Conservation (phyloP, 2,888 invertebrate species). For the Tineola bisselliella region DNA sequence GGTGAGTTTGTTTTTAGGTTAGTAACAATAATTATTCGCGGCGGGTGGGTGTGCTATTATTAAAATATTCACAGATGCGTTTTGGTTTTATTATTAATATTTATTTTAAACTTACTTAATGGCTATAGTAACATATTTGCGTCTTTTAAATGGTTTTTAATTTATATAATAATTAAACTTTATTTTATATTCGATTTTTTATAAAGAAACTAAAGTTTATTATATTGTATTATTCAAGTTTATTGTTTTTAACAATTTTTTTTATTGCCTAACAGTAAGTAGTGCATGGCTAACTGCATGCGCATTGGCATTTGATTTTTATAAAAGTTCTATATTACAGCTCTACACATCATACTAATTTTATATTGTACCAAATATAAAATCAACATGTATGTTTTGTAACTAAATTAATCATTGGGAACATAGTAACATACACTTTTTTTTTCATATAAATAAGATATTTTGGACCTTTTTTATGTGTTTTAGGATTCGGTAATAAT, state of each 20-base stretch:
- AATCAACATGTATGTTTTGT: neutral
- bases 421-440: neutral
- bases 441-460: too few relatives aligned
- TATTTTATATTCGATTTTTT: too few relatives aligned
- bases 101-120: neutral
- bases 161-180: neutral
- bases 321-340: neutral
- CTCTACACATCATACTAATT: neutral
- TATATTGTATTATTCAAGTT: too few relatives aligned
- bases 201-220: too few relatives aligned
- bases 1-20: too few relatives aligned
- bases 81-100: neutral
- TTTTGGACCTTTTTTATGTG: too few relatives aligned
- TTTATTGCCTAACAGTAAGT: neutral
- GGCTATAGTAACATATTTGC: neutral
- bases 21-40: too few relatives aligned
- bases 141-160: slow-evolving; percentile 1
- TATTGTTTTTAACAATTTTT: slow-evolving; percentile 13
- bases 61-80: too few relatives aligned
- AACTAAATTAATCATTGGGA: neutral
- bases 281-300: neutral
- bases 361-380: neutral
- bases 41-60: neutral
- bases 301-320: neutral
- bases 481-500: too few relatives aligned